phyloP scores from a whole-genome alignment of 2,888 invertebrate species.

The Peribatodes rhomboidaria region DNA sequence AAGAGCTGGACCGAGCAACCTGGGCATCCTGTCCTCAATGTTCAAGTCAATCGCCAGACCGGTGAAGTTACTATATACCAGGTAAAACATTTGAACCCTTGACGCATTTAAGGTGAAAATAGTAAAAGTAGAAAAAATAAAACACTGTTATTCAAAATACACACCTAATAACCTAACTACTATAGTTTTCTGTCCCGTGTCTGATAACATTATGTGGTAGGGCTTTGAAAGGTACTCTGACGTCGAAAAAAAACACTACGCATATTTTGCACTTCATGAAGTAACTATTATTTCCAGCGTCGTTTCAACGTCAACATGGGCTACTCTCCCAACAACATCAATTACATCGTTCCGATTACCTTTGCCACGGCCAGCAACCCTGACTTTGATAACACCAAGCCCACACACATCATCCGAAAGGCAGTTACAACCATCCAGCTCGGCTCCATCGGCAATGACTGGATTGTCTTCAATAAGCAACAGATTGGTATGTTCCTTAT shows the following conservation, averaged over 20 bases:
- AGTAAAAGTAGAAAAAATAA: neutral
- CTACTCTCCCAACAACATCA: conserved; percentile 57
- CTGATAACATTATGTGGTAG: too few relatives aligned
- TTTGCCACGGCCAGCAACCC: conserved; percentile 74
- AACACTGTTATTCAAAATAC: too few relatives aligned
- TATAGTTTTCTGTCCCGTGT: too few relatives aligned
- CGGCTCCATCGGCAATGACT: conserved; percentile 71
- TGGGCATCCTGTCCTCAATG: conserved; percentile 87
- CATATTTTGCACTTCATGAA: neutral
- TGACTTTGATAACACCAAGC: conserved; percentile 75
- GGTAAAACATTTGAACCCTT: conserved; percentile 53
- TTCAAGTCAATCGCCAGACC: conserved; percentile 77
- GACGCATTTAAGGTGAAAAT: too few relatives aligned
- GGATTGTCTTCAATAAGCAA: conserved; percentile 88
- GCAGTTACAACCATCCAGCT: conserved; percentile 66
- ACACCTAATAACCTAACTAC: too few relatives aligned
- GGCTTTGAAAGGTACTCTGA: too few relatives aligned
- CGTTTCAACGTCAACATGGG: conserved; percentile 82
- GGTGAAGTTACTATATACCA: conserved; percentile 76
- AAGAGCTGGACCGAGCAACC: conserved; percentile 85
- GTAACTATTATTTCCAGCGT: conserved; percentile 65
- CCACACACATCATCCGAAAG: conserved; percentile 69
- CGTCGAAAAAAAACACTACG: too few relatives aligned
- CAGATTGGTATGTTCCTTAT: conserved; percentile 79
- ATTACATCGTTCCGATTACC: conserved; percentile 78